Evolutionary conservation across 2,113 vertebrate genomes (phyloP), one percentile per base, ranked within the genome.

Genomic region (Cephalopterus ornatus): DNA sequence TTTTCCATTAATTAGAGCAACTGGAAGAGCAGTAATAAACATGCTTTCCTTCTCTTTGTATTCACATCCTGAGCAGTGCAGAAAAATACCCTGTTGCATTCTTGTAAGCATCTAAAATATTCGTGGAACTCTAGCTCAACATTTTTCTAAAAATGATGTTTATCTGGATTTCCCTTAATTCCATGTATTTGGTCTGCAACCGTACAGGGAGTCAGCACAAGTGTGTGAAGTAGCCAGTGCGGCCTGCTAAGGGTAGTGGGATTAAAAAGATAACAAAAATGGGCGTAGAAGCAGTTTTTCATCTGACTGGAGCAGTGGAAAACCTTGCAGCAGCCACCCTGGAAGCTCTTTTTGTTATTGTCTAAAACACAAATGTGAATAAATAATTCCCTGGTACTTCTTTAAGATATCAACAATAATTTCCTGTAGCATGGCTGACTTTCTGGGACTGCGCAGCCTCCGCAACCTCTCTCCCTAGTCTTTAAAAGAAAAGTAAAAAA

Each of bases 21-120:
- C 78, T 96, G 85, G 72, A 94, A 88, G 27, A 78, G 14, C 55
- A 52, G 65, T 63, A 90, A 71, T 78, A 94, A 94, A 90, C 85
- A 78, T 13, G 33, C 27, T 89, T 91, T 82, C 65, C 74, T 95
- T 95, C 82, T 33, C 71, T 96, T 93, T 95, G 88, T 88, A 46
- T 81, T 95, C 72, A 77, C 68, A 86, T 93, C 88, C 67, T 92
- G 79, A 94, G 44, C 37, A 39, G 39, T 15, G 61, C 52, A 88
- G 68, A 90, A 95, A 94, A 94, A 94, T 90, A 84, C 58, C 58
- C 35, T 39, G 17, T 83, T 92, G 52, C 39, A 37, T 86, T 95
- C 75, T 93, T 30, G 46, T 22, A 94, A 93, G 66, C 71, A 74
- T 92, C 44, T 94, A 35, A 96, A 84, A 27, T 94, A 92, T 93